Evolutionary conservation across 2,113 vertebrate species (phyloP), one percentile per base, ranked within the genome.

Genomic region (Turnix velox): DNA sequence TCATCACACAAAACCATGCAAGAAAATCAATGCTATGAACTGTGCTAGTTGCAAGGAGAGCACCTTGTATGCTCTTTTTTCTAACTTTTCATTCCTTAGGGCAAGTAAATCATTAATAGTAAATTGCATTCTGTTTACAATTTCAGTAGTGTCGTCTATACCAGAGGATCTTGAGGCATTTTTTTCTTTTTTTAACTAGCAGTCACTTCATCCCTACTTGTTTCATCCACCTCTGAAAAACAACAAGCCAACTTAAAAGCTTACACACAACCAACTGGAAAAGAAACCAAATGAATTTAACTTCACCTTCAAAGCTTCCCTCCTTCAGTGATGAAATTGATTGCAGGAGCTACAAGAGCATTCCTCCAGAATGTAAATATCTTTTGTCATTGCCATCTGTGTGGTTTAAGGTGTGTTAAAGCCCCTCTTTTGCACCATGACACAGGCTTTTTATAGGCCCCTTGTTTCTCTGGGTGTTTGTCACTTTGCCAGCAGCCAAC

Each of bases 361-460:
- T 88, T 95, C 49, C 57, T 84, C 65, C 43, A 68, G 79, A 80
- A 91, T 84, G 57, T 87, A 84, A 75, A 75, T 84, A 57, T 80
- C 59, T 73, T 73, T 43, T 91, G 68, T 77, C 43, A 35, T 74
- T 84, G 62, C 87, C 66, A 84, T 78, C 69, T 84, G 46, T 90
- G 42, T 77, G 57, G 51, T 89, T 91, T 75, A 92, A 81, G 71
- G 77, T 78, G 40, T 54, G 54, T 82, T 87, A 91, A 82, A 93
- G 18, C 45, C 49, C 43, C 43, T 88, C 62, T 87, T 87, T 86
- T 94, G 66, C 52, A 76, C 74, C 52, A 15, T 37, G 58, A 74
- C 69, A 39, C 73, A 48, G 66, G 17, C 27, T 67, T 84, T 90
- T 92, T 84, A 73, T 69, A 42, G 67, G 49, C 31, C 28, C 33